These are phyloP conservation scores for Cryptotermes secundus DNA, from an alignment of 1,140 invertebrate genomes.

Conservation along the genomic window DNA sequence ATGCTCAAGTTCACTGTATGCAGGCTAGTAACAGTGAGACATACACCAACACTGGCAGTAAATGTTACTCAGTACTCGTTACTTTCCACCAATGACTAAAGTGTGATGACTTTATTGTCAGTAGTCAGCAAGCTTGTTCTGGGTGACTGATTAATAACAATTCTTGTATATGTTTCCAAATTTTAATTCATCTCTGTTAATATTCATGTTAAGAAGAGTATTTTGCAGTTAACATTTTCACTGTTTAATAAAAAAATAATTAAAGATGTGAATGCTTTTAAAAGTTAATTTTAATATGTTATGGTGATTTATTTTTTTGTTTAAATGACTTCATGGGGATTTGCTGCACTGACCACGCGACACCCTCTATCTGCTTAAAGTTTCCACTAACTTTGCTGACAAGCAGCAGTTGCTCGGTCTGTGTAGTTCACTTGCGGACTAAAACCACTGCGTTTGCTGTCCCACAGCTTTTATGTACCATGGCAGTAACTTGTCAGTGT, in stretches of 20 bases:
- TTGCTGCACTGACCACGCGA: no score
- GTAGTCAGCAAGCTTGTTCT: background rate
- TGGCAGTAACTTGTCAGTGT: background rate
- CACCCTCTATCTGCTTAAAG: no score
- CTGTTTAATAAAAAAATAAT: background rate
- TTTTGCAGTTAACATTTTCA: background rate
- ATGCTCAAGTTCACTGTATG: background rate
- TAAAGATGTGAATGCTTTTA: background rate
- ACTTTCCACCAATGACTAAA: background rate
- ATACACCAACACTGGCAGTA: background rate
- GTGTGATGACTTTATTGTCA: background rate
- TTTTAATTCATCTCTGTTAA: background rate
- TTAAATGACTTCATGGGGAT: no score
- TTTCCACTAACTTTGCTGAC: no score
- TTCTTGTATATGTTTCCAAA: background rate
- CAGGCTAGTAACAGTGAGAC: background rate
- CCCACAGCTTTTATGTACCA: background rate
- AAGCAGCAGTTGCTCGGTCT: no score
- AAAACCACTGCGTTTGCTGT: no score
- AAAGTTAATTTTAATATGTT: background rate
- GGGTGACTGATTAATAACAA: background rate
- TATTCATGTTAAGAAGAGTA: background rate
- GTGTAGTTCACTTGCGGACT: no score
- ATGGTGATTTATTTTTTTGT: background rate
- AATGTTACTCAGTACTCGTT: background rate